Evolutionary conservation across 2,888 invertebrate genomes (phyloP), one percentile per base, ranked within the genome.

Genomic region (Rhopalosiphum nymphaeae): DNA sequence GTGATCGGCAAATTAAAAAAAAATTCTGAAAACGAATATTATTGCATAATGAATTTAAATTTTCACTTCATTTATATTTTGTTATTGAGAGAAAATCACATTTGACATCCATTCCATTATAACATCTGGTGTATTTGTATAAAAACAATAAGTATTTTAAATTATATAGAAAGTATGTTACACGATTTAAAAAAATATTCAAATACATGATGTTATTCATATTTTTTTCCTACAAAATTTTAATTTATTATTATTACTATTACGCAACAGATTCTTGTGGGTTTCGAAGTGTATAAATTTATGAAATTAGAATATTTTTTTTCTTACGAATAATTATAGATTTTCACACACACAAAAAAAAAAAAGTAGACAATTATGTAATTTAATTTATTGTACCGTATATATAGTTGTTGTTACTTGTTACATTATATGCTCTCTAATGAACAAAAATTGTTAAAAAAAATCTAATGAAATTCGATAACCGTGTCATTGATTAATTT

Each of bases 351-450:
- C 26, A 53, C 46, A 26, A 46, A 46, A 57, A 26, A 46, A 46
- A 61, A 16, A 25, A 25, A 16, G 29, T 26, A 49, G 78, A 84
- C 16, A n/a, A 61, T 92, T 91, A 86, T 86, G 86, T 87, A 86
- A 92, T 86, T 36, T 87, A 57, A 91, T 91, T 46, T 61, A 61
- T 86, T 61, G 53, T 89, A n/a, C n/a, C n/a, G n/a, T n/a, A 42
- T 10, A 36, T 42, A 78, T 56, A 49, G 49, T 53, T 46, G 26
- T 91, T 49, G n/a, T 61, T 89, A 42, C 36, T n/a, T 91, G 25
- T 91, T 91, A 84, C n/a, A 86, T 86, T 46, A 91, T 57, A 85
- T 91, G 57, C 91, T 92, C 91, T 91, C 91, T 91, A 92, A 92
- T 46, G 86, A 92, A 92, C 46, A 9, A n/a, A 16, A 61, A 86